These are phyloP conservation scores for Centrocercus urophasianus DNA, from an alignment of 2,113 vertebrate species.

Conservation along the genomic window DNA sequence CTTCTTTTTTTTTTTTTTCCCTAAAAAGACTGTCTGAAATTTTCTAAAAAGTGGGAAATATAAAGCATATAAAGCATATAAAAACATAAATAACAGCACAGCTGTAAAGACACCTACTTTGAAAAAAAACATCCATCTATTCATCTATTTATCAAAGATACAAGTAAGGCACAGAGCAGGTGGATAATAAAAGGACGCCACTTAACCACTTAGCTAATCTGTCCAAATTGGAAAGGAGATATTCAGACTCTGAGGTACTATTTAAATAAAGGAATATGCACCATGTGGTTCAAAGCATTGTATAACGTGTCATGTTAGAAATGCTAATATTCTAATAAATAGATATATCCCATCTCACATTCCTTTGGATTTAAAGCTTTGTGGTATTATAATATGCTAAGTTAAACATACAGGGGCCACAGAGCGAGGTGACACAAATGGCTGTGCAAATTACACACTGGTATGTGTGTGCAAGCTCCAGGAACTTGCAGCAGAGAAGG, in stretches of 20 bases:
- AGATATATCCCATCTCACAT: neutral
- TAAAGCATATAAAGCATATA: neutral
- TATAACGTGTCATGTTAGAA: slow-evolving; percentile 10
- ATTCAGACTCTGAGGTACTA: neutral
- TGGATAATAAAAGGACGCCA: neutral
- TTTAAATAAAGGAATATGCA: slow-evolving; percentile 31
- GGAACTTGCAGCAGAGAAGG: neutral
- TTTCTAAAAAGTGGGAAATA: neutral
- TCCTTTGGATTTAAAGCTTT: slow-evolving; percentile 33
- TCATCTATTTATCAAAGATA: neutral
- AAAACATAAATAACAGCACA: neutral
- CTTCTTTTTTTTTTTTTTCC: neutral
- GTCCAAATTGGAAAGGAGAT: neutral
- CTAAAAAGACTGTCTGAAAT: neutral
- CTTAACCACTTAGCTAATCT: neutral
- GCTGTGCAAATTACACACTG: neutral
- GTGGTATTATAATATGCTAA: neutral
- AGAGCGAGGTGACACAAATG: neutral
- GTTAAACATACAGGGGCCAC: neutral
- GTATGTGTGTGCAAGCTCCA: accelerated
- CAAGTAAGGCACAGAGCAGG: neutral
- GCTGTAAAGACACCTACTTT: neutral
- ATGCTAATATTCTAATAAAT: slow-evolving; percentile 50
- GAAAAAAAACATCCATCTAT: neutral
- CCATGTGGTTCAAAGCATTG: neutral